Evolutionary conservation across 1,140 invertebrate genomes (phyloP).

Genomic region (Lysiphlebus fabarum): DNA sequence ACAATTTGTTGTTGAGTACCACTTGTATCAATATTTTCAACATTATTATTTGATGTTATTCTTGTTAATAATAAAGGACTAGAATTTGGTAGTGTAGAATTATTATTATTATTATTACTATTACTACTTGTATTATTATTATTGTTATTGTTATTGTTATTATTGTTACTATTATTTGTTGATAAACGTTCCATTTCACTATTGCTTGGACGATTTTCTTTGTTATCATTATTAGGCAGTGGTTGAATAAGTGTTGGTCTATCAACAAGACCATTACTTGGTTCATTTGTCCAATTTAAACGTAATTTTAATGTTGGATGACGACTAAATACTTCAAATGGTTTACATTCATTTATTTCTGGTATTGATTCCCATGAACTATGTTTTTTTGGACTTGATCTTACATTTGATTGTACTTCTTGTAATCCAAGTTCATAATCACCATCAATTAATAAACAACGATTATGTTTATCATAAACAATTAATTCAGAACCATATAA

Average conservation of each 20-base stretch:
- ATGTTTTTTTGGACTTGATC: constrained; percentile 63
- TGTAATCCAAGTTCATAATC: constrained; percentile 85
- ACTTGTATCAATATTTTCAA: constrained; percentile 45
- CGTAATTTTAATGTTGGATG: constrained; percentile 80
- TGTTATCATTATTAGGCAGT: constrained; percentile 57
- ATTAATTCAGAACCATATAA: constrained; percentile 81
- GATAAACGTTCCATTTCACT: constrained; percentile 47
- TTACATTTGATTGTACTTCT: constrained; percentile 62
- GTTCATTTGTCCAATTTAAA: constrained; percentile 76
- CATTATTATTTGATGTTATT: constrained; percentile 31
- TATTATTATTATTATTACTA: constrained; percentile 47
- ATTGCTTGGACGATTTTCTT: constrained; percentile 61
- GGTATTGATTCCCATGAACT: constrained; percentile 80
- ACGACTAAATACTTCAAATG: constrained; percentile 71
- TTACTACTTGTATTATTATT: too few relatives aligned
- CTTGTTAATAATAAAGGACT: constrained; percentile 46
- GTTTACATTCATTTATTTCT: constrained; percentile 64
- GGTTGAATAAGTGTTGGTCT: constrained; percentile 56
- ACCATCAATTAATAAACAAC: constrained; percentile 80
- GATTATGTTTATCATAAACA: constrained; percentile 86
- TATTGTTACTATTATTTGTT: constrained; percentile 37
- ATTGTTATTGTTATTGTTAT: constrained; percentile 24
- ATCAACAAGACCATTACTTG: constrained; percentile 68
- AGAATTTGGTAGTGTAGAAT: constrained; percentile 43
- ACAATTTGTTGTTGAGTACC: constrained; percentile 66